Evolutionary conservation across 2,888 invertebrate genomes (phyloP).

Genomic region (Agonopterix subpropinquella): DNA sequence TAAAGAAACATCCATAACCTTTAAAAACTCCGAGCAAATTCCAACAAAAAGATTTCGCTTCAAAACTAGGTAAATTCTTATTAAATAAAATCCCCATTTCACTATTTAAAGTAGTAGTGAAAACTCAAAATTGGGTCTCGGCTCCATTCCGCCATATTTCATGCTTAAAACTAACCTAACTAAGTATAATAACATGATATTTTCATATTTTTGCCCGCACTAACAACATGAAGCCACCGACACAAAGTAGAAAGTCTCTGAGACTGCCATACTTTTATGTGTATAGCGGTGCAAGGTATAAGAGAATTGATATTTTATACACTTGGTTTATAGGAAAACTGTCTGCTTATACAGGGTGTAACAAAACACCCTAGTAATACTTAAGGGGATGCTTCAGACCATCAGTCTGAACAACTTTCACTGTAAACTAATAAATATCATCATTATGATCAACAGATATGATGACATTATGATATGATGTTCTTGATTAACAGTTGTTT

Average conservation of each 20-base stretch:
- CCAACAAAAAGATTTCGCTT: background rate
- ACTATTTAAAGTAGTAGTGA: slow-evolving; percentile 4
- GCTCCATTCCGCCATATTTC: slow-evolving; percentile 18
- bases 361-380: too few relatives aligned
- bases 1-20: too few relatives aligned
- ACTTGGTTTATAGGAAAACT: too few relatives aligned
- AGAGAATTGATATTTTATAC: too few relatives aligned
- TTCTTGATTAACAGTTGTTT: too few relatives aligned
- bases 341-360: too few relatives aligned
- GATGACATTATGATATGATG: too few relatives aligned
- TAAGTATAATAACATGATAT: slow-evolving; percentile 51
- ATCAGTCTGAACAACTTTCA: too few relatives aligned
- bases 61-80: background rate
- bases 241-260: slow-evolving; percentile 51
- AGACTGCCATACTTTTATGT: slow-evolving; percentile 31
- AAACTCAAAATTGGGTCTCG: slow-evolving; percentile 7
- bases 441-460: too few relatives aligned
- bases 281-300: slow-evolving; percentile 16
- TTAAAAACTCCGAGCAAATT: background rate
- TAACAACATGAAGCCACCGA: slow-evolving; percentile 52
- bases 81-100: background rate
- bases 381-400: too few relatives aligned
- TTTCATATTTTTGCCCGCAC: slow-evolving; percentile 49
- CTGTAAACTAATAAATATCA: too few relatives aligned
- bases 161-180: slow-evolving; percentile 31